phyloP scores from a whole-genome alignment of 2,888 invertebrate species.

The Cerastis leucographa region DNA sequence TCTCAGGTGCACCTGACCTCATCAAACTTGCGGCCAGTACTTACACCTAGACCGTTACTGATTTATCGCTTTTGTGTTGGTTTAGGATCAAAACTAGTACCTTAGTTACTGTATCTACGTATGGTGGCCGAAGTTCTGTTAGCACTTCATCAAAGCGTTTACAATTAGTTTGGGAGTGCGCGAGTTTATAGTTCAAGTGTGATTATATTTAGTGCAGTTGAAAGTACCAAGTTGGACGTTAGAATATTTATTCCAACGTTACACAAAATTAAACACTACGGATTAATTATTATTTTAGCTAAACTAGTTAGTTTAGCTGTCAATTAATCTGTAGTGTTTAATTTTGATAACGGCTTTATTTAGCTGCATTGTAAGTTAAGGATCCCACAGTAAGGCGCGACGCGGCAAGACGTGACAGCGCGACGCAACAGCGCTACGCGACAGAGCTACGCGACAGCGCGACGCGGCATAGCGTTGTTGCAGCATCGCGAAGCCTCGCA shows the following conservation, averaged over 20 bases:
- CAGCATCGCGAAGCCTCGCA: no score
- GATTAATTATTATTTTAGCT: no score
- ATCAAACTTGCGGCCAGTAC: background rate
- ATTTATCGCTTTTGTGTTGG: conserved; percentile 19
- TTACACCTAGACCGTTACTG: background rate
- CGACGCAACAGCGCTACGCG: no score
- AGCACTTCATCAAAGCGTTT: conserved; percentile 49
- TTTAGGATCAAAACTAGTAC: conserved; percentile 25
- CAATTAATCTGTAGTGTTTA: conserved; percentile 18
- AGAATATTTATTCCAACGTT: no score
- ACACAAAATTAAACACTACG: no score
- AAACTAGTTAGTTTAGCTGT: background rate
- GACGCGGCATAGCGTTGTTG: no score
- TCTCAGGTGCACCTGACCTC: background rate
- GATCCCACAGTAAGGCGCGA: no score
- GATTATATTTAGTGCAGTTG: conserved; percentile 38
- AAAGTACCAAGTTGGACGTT: conserved; percentile 31
- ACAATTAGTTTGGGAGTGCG: conserved; percentile 17
- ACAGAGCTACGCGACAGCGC: no score
- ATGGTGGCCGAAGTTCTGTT: conserved; percentile 32
- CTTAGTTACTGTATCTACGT: conserved; percentile 2
- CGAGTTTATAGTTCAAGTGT: conserved; percentile 20
- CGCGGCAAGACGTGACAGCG: no score
- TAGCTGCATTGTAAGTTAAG: background rate
- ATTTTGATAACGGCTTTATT: conserved; percentile 7